These are phyloP conservation scores for Heliconius cydno DNA, from an alignment of 2,888 invertebrate genomes.

Conservation along the genomic window DNA sequence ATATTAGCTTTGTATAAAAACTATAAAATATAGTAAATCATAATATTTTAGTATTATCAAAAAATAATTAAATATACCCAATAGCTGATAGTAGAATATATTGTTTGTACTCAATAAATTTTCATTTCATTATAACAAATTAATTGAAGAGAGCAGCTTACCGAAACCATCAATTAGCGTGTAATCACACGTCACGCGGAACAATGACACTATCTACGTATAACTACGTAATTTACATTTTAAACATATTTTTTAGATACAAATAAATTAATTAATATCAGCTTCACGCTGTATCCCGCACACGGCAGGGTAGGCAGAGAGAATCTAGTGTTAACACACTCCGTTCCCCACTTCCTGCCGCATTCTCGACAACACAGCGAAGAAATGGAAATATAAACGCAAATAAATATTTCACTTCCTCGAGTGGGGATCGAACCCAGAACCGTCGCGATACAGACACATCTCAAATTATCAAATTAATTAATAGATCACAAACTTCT, in stretches of 20 bases:
- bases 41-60: neutral
- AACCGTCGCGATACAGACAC: no score
- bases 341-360: no score
- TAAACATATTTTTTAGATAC: neutral
- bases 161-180: constrained; percentile 38
- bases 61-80: neutral
- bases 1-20: neutral
- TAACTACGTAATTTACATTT: neutral
- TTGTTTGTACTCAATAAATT: constrained; percentile 15
- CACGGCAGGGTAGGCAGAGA: neutral
- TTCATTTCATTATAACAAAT: constrained; percentile 30
- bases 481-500: neutral
- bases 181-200: constrained; percentile 33
- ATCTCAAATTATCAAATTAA: neutral
- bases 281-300: no score
- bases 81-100: constrained; percentile 9
- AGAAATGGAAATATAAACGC: no score
- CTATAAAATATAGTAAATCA: neutral
- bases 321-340: neutral
- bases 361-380: no score
- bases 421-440: no score
- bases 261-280: neutral
- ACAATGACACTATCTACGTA: constrained; percentile 20
- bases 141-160: constrained; percentile 38
- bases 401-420: no score